Evolutionary conservation across 2,888 invertebrate species (phyloP), one percentile per base, ranked within the genome.

Genomic region (Colletes collaris): DNA sequence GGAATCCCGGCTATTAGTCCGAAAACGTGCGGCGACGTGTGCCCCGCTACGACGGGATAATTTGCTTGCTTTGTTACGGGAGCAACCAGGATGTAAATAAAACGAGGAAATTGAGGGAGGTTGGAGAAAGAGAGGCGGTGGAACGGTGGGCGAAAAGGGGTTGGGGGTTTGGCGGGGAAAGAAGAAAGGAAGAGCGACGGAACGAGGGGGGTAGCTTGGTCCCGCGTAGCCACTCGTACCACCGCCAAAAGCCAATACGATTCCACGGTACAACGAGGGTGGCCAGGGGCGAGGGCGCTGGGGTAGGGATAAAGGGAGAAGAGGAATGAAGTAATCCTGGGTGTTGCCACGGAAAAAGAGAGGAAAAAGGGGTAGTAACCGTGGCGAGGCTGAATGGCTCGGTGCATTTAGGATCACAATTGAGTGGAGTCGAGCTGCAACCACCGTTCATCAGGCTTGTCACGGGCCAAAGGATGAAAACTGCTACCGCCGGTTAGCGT

Each of bases 1-100:
- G 68, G 86, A 89, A 87, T 88, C 87, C 78, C 10, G 68, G 84
- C 87, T 86, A 90, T 90, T 90, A 88, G 83, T 78, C 58, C 56
- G 66, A 49, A 27, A 65, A 73, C 74, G 55, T 55, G 60, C 74
- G 68, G 76, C 63, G 76, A 40, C 63, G 63, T 49, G 71, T 62
- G 58, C 62, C 19, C 52, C 52, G 35, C 58, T 70, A 70, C 82
- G 52, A 69, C 58, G 66, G 76, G 86, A 88, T 87, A 90, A 90
- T 90, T 90, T 87, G 86, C 85, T 81, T 84, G 81, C 80, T 83
- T 87, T 83, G 84, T 66, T 78, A 65, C 78, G 67, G 13, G 58
- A 6, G n/a, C 19, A 4, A 50, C 56, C 19, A 11, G 50, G 35
- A 71, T 64, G 65, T 69, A 68, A 79, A 72, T 78, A 79, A 66